phyloP scores from a whole-genome alignment of 35 echinoderm and acorn worm species.

The Acanthaster planci region DNA sequence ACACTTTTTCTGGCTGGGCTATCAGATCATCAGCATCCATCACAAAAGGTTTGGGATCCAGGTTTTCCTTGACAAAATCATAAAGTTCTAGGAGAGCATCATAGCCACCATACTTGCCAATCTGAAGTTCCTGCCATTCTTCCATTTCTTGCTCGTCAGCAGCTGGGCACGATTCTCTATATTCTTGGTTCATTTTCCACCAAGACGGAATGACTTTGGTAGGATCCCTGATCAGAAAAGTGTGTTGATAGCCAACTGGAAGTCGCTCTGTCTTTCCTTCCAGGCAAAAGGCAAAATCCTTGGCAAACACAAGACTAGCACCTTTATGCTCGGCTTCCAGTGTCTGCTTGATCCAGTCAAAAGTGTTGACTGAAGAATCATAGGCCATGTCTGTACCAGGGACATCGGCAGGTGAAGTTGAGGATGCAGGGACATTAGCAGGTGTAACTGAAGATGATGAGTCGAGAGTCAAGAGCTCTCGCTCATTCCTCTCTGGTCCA shows the following conservation, averaged over 20 bases:
- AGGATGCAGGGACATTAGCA: too few relatives aligned
- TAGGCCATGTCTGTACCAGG: neutral
- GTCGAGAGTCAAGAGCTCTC: too few relatives aligned
- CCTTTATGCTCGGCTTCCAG: neutral
- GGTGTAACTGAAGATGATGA: too few relatives aligned
- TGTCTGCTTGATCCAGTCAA: neutral
- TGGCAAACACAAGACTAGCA: conserved; percentile 33
- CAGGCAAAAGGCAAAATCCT: conserved; percentile 17
- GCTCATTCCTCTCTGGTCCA: neutral
- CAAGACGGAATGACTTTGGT: conserved; percentile 15
- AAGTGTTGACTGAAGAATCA: neutral
- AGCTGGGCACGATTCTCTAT: neutral
- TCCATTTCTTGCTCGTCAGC: neutral
- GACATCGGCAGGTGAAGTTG: neutral
- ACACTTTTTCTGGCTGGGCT: neutral
- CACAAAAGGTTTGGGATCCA: conserved; percentile 33
- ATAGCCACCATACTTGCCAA: neutral
- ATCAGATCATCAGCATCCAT: conserved; percentile 54
- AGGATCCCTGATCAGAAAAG: conserved; percentile 37
- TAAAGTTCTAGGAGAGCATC: conserved; percentile 14
- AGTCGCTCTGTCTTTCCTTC: neutral
- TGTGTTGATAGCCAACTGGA: conserved; percentile 21
- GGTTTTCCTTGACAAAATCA: conserved; percentile 30
- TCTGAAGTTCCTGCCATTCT: neutral
- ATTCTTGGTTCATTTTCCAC: neutral